A percentile compares a stretch with the other conserved stretches of the same genome.
Conservation (phyloP, 2,797 vertebrate species). For the Capromys pilorides region DNA sequence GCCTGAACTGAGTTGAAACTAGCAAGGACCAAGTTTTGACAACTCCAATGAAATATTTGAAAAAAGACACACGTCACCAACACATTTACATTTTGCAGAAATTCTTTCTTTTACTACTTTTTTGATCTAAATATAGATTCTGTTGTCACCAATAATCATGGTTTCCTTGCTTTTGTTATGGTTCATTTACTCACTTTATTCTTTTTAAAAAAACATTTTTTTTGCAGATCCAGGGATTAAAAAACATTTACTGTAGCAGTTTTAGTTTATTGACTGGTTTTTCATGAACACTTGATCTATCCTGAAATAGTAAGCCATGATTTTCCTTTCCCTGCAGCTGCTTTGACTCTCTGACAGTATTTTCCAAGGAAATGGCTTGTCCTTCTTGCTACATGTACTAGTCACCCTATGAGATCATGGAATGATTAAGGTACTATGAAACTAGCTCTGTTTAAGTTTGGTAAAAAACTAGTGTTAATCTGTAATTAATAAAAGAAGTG, state of each 20-base stretch:
- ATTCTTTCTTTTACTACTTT: not conserved
- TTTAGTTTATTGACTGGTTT: not conserved
- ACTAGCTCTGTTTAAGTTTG: slow-evolving; percentile 6
- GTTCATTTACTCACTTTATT: slow-evolving; percentile 58
- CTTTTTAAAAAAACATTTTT: not conserved
- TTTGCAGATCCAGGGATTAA: not conserved
- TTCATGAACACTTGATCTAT: slow-evolving; percentile 39
- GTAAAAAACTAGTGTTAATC: slow-evolving; percentile 10
- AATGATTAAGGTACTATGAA: slow-evolving; percentile 53
- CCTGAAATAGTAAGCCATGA: slow-evolving; percentile 41
- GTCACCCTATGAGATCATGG: slow-evolving; percentile 36
- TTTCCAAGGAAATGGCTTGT: slow-evolving; percentile 57
- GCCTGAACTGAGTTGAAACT: not conserved
- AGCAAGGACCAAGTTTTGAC: slow-evolving; percentile 15
- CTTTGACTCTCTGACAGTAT: slow-evolving; percentile 41
- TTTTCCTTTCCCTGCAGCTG: slow-evolving; percentile 22
- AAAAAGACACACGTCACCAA: not conserved
- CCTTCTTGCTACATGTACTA: slow-evolving; percentile 28
- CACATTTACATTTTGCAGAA: not conserved
- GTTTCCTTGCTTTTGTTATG: not conserved
- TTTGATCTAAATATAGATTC: slow-evolving; percentile 52
- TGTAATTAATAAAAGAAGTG: slow-evolving; percentile 47
- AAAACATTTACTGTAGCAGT: slow-evolving; percentile 51
- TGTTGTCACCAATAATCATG: not conserved
- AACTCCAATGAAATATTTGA: slow-evolving; percentile 35